Percentiles rank a stretch among this genome's conserved stretches.
Conservation (phyloP, 2,888 invertebrate species). For the Parthenolecanium corni region DNA sequence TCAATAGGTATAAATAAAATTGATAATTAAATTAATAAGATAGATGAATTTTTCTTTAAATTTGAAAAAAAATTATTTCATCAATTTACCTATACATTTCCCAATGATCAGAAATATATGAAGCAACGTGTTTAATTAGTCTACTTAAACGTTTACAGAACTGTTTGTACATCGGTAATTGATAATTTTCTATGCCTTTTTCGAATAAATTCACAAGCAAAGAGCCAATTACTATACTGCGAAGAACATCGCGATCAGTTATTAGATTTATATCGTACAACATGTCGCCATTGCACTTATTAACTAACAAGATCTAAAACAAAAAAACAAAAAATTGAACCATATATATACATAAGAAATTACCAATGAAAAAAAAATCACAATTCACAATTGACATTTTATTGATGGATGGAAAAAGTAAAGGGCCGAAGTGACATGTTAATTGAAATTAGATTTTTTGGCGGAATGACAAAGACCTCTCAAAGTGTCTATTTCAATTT, state of each 20-base stretch:
- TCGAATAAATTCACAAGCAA: slow-evolving; percentile 43
- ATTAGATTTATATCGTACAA: slow-evolving; percentile 30
- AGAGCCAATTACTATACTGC: slow-evolving; percentile 53
- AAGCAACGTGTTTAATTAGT: slow-evolving; percentile 56
- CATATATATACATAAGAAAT: not conserved
- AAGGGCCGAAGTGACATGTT: too few relatives aligned
- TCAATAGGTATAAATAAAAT: not conserved
- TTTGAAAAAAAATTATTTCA: not conserved
- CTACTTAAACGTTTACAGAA: slow-evolving; percentile 57
- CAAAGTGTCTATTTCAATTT: too few relatives aligned
- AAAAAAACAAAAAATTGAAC: not conserved
- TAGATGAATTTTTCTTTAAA: not conserved
- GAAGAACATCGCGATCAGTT: slow-evolving; percentile 33
- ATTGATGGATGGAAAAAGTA: too few relatives aligned
- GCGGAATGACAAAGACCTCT: too few relatives aligned
- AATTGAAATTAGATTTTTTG: too few relatives aligned
- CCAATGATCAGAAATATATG: slow-evolving; percentile 62
- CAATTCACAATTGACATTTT: too few relatives aligned
- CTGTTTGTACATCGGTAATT: slow-evolving; percentile 51
- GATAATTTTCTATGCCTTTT: slow-evolving; percentile 33
- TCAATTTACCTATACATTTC: slow-evolving; percentile 36
- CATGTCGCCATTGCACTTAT: slow-evolving; percentile 38
- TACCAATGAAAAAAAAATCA: too few relatives aligned
- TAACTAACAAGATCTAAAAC: slow-evolving; percentile 40
- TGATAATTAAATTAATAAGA: not conserved